These are phyloP conservation scores for Chalcis sispes DNA, from an alignment of 2,888 invertebrate species.

Conservation along the genomic window DNA sequence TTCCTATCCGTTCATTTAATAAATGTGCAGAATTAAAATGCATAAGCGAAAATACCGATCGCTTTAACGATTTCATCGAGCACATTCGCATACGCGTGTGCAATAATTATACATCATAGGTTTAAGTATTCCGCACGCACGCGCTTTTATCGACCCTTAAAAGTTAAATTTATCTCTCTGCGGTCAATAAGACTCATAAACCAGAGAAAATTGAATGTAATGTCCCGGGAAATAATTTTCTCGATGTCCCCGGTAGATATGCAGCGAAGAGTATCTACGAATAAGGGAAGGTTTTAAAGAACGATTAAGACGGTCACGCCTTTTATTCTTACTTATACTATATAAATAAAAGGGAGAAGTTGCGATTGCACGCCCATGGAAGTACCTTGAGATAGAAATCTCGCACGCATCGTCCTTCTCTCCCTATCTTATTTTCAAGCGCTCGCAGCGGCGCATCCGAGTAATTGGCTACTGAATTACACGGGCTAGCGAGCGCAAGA, in stretches of 20 bases:
- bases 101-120: slow-evolving; percentile 23
- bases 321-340: too few relatives aligned
- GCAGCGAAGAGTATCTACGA: not conserved
- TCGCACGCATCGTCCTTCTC: slow-evolving; percentile 15
- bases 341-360: not conserved
- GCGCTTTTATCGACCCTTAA: not conserved
- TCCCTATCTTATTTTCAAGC: not conserved
- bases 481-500: slow-evolving; percentile 42
- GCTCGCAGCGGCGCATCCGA: slow-evolving; percentile 67
- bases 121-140: not conserved
- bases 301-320: slow-evolving; percentile 51
- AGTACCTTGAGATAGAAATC: slow-evolving; percentile 47
- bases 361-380: slow-evolving; percentile 22
- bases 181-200: not conserved
- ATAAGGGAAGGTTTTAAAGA: not conserved
- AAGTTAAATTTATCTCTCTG: slow-evolving; percentile 23
- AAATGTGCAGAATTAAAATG: not conserved
- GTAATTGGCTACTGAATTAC: slow-evolving; percentile 75
- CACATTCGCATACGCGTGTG: not conserved
- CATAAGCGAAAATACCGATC: not conserved
- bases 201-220: slow-evolving; percentile 26
- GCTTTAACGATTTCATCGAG: slow-evolving; percentile 15
- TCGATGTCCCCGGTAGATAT: slow-evolving; percentile 35
- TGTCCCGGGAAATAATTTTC: slow-evolving; percentile 44
- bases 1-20: too few relatives aligned